These are phyloP conservation scores for Gracilinanus agilis DNA, from an alignment of 2,113 vertebrate genomes.

Conservation along the genomic window DNA sequence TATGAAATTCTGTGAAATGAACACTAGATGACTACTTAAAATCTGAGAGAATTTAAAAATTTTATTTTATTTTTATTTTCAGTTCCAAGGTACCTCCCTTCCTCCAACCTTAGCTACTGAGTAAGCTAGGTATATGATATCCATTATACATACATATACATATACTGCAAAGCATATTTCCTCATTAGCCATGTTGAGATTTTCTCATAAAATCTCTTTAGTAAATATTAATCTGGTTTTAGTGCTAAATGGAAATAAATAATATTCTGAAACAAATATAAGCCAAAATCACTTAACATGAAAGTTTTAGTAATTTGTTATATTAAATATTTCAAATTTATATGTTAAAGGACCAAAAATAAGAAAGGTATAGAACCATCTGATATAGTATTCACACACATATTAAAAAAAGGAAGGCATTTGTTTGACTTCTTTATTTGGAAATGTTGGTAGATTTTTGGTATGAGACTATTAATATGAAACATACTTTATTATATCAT, in stretches of 20 bases:
- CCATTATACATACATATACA: not conserved
- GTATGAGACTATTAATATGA: not conserved
- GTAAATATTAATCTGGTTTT: not conserved
- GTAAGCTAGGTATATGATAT: not conserved
- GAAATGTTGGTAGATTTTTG: not conserved
- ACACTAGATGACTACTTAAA: constrained; percentile 6
- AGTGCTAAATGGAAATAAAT: not conserved
- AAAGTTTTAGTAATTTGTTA: too few species aligned
- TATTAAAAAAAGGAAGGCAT: not conserved
- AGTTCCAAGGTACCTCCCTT: not conserved
- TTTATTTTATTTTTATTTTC: too few species aligned
- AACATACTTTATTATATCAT: constrained; percentile 26
- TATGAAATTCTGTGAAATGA: constrained; percentile 18
- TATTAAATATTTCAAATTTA: not conserved
- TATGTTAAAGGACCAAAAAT: constrained; percentile 25
- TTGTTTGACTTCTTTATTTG: not conserved
- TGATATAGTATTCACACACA: not conserved
- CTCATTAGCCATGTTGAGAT: not conserved
- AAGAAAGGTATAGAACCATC: not conserved
- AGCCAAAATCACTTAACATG: not conserved
- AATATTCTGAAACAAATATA: not conserved
- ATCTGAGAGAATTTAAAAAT: too few species aligned
- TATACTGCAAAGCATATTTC: not conserved
- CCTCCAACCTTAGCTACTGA: not conserved
- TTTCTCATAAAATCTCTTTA: not conserved